Base-by-base conservation (phyloP, 2,113 vertebrate genomes). In the Urocynchramus pylzowi region DNA sequence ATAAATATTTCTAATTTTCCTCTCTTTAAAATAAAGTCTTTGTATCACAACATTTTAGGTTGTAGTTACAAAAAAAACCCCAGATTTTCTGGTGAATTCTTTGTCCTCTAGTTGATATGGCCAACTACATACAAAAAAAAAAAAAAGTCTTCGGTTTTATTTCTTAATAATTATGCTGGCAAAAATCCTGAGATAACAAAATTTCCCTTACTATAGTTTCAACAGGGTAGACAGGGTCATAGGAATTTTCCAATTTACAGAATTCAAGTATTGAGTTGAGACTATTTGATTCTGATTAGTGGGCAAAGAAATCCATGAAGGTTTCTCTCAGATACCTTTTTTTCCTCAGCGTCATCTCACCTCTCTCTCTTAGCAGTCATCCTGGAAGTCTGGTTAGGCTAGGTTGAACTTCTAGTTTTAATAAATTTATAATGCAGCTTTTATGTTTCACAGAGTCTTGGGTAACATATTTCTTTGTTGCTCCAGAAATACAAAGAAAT, bases 111-210 rank as follows among this genome's bases (percentile, higher is more conserved):
- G 6, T 49, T 78, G 7, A 19, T 60, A 53, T 7, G 4, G 11
- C 16, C 11, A 68, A 9, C 16, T 78, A 17, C 0, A 2, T 50
- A 14, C 1, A 2, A 33, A 6, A 77, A 16, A 2, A 33, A 6
- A 77, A 16, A n/a, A 76, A 77, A 7, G 4, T 57, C 27, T 71
- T 41, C 39, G 27, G 14, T 85, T 95, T 47, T 65, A 14, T 80
- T 95, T 74, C 33, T 41, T 60, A 17, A 33, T 57, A 64, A 61
- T 27, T 73, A 19, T 1, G 0, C 30, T 76, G 30, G 14, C 9
- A 93, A 59, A 10, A 85, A 42, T 41, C 8, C 8, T 39, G 27
- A 87, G 19, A 18, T 11, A 77, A 21, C 4, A 69, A 83, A 35
- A 67, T 70, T 85, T 80, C 33, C 9, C 31, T 75, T 80, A 17